Evolutionary conservation across 2,888 invertebrate genomes (phyloP).

Genomic region (Matsumyia berberina): DNA sequence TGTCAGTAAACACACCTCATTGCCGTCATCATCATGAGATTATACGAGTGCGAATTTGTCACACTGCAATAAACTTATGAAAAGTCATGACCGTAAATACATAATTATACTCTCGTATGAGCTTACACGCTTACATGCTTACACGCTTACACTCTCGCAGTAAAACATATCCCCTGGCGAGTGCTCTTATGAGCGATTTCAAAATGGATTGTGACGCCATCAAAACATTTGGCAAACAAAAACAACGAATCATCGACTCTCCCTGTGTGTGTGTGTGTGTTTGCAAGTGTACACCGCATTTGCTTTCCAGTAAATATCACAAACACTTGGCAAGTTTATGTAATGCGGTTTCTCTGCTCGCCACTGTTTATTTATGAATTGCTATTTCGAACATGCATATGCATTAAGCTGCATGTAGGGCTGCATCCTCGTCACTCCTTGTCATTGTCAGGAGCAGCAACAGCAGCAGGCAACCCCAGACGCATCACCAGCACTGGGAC

Average conservation of each 20-base stretch:
- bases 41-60: slow-evolving; percentile 42
- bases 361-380: slow-evolving; percentile 64
- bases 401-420: slow-evolving; percentile 53
- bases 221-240: slow-evolving; percentile 25
- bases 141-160: neutral
- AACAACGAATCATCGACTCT: slow-evolving; percentile 33
- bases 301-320: slow-evolving; percentile 61
- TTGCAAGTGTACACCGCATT: slow-evolving; percentile 40
- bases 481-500: slow-evolving; percentile 18
- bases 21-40: slow-evolving; percentile 15
- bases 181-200: slow-evolving; percentile 25
- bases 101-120: slow-evolving; percentile 30
- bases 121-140: neutral
- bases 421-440: slow-evolving; percentile 34
- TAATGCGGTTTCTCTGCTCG: slow-evolving; percentile 60
- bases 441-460: slow-evolving; percentile 26
- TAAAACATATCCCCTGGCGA: slow-evolving; percentile 17
- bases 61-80: slow-evolving; percentile 41
- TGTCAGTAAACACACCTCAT: slow-evolving; percentile 36
- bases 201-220: slow-evolving; percentile 43
- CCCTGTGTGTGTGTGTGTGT: neutral
- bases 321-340: slow-evolving; percentile 63
- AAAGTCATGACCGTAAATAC: slow-evolving; percentile 51
- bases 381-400: slow-evolving; percentile 63
- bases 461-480: slow-evolving; percentile 1